Conservation (phyloP, 2,797 vertebrate genomes). For the Scleropages formosus region DNA sequence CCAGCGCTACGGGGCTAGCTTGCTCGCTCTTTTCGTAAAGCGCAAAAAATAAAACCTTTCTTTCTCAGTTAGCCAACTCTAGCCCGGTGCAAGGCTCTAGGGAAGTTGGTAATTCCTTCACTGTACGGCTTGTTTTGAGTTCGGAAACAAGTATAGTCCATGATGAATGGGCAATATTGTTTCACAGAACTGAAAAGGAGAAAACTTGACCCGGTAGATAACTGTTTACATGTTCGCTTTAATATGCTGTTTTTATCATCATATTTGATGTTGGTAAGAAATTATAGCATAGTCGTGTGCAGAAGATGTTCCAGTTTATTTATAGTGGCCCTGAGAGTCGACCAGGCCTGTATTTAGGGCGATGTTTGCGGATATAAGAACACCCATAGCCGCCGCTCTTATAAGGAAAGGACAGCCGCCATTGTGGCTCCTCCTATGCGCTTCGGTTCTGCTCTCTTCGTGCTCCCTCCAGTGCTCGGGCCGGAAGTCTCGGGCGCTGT, state of each 20-base stretch:
- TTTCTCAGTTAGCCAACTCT: constrained; percentile 69
- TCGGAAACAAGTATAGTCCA: constrained; percentile 67
- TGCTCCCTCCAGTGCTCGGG: constrained; percentile 24
- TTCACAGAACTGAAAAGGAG: constrained; percentile 73
- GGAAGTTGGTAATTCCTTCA: constrained; percentile 66
- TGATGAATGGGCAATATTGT: constrained; percentile 66
- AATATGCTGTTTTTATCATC: constrained; percentile 72
- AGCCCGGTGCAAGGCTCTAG: constrained; percentile 67
- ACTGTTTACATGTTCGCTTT: constrained; percentile 81
- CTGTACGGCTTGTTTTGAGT: constrained; percentile 61
- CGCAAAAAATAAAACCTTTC: constrained; percentile 64
- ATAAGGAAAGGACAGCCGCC: constrained; percentile 75
- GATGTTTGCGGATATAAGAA: constrained; percentile 81
- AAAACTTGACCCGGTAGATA: constrained; percentile 78
- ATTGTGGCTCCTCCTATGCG: constrained; percentile 74
- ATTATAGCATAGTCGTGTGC: constrained; percentile 79
- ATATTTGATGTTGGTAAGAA: constrained; percentile 71
- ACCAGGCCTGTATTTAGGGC: constrained; percentile 79
- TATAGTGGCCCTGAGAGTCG: constrained; percentile 76
- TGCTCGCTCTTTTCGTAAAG: constrained; percentile 52
- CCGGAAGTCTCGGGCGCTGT: constrained; percentile 60
- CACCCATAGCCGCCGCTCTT: constrained; percentile 71
- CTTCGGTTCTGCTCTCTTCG: constrained; percentile 29
- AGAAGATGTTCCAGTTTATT: constrained; percentile 81
- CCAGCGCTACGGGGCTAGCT: constrained; percentile 67